Evolutionary conservation across 2,888 invertebrate genomes (phyloP).

Genomic region (Acrocyrtus sp.): DNA sequence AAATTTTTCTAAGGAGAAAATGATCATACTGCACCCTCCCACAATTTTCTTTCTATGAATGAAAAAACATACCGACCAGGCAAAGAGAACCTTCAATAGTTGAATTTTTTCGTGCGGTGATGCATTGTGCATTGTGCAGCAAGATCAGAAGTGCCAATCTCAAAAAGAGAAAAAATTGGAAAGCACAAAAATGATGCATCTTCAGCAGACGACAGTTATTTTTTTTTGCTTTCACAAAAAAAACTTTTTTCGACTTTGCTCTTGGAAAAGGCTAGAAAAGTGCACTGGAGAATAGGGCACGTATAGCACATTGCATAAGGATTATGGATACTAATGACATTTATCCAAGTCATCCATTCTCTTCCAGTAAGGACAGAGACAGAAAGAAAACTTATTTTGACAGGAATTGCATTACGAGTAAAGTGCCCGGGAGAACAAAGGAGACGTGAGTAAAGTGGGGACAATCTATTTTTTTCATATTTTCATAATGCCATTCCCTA

Average conservation of each 20-base stretch:
- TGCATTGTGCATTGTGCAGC: too few relatives aligned
- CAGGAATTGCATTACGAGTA: slow-evolving; percentile 8
- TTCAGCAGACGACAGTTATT: neutral
- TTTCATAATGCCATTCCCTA: too few relatives aligned
- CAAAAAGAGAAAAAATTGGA: too few relatives aligned
- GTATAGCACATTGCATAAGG: slow-evolving; percentile 38
- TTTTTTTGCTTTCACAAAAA: neutral
- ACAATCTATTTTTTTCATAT: slow-evolving; percentile 3
- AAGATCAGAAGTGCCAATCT: slow-evolving; percentile 8
- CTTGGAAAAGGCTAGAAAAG: too few relatives aligned
- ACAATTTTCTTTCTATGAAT: too few relatives aligned
- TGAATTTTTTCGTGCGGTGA: too few relatives aligned
- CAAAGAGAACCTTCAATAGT: too few relatives aligned
- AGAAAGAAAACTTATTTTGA: neutral
- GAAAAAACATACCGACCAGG: too few relatives aligned
- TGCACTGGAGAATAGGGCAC: too few relatives aligned
- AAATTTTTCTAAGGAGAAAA: too few relatives aligned
- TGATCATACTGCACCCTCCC: too few relatives aligned
- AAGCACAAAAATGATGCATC: slow-evolving; percentile 16
- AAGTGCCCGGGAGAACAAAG: slow-evolving; percentile 12
- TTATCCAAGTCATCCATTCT: slow-evolving; percentile 29
- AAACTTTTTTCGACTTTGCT: slow-evolving; percentile 30
- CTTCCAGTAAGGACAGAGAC: slow-evolving; percentile 12
- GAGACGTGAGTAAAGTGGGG: neutral
- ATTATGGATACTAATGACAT: slow-evolving; percentile 44